These are phyloP conservation scores for Tetheella fluctuosa DNA, from an alignment of 2,888 invertebrate genomes.

Conservation along the genomic window DNA sequence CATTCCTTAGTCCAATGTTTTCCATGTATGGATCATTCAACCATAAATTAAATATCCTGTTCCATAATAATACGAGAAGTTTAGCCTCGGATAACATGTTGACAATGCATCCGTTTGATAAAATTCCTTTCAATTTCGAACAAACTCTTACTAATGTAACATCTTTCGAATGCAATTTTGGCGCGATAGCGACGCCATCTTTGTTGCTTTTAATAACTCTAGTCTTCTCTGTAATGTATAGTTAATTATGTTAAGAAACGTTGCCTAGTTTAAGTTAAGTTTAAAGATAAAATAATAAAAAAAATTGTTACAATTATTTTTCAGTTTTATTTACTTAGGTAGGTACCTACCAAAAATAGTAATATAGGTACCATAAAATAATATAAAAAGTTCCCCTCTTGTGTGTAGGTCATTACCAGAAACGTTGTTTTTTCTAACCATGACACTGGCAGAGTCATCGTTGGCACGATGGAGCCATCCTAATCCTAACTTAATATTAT, in stretches of 20 bases:
- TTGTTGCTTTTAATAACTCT: conserved; percentile 49
- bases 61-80: conserved; percentile 83
- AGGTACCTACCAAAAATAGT: too few species aligned
- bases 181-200: conserved; percentile 46
- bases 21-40: conserved; percentile 89
- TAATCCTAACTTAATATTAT: too few species aligned
- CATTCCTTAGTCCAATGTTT: conserved; percentile 85
- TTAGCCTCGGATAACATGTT: conserved; percentile 59
- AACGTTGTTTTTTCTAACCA: too few species aligned
- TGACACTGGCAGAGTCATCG: too few species aligned
- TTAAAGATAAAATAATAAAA: not conserved
- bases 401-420: too few species aligned
- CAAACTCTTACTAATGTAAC: conserved; percentile 48
- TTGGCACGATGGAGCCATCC: too few species aligned
- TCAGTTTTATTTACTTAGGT: too few species aligned
- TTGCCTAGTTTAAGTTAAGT: not conserved
- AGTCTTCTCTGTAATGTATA: conserved; percentile 50
- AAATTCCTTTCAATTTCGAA: conserved; percentile 72
- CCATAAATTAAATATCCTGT: conserved; percentile 85
- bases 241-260: conserved; percentile 20
- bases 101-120: conserved; percentile 60
- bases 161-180: conserved; percentile 50
- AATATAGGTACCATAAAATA: too few species aligned
- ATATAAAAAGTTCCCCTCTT: too few species aligned
- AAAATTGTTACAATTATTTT: not conserved